A percentile compares a stretch with the other conserved stretches of the same genome.
phyloP scores from a whole-genome alignment of 2,888 invertebrate genomes.

The Tryphoninae sp. region DNA sequence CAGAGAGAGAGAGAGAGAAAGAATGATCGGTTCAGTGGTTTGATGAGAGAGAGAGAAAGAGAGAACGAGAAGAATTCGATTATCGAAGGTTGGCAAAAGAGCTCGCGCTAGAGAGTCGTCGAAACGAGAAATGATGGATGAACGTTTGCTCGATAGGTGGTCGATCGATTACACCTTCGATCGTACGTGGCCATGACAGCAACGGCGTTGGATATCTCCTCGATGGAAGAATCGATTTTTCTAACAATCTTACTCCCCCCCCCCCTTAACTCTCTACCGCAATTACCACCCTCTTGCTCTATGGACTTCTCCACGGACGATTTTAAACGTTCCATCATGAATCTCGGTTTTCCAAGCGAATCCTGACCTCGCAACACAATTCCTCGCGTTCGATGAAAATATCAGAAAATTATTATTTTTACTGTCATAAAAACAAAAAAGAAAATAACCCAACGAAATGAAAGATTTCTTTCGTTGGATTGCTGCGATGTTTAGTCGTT shows the following conservation, averaged over 20 bases:
- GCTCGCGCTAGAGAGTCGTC: constrained; percentile 60
- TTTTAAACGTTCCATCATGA: constrained; percentile 17
- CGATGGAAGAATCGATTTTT: constrained; percentile 59
- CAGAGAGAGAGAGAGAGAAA: constrained; percentile 19
- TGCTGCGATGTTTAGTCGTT: constrained; percentile 14
- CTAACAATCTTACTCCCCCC: constrained; percentile 22
- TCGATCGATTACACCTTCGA: constrained; percentile 67
- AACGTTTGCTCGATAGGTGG: constrained; percentile 65
- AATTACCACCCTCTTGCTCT: neutral
- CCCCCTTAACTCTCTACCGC: constrained; percentile 5
- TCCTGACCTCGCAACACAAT: constrained; percentile 35
- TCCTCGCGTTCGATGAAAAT: neutral
- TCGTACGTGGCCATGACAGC: constrained; percentile 61
- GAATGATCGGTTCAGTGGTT: neutral
- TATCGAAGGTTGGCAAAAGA: constrained; percentile 55
- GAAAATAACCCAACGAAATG: neutral
- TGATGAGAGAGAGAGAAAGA: neutral
- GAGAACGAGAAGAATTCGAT: constrained; percentile 63
- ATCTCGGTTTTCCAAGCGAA: constrained; percentile 14
- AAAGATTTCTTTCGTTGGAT: neutral
- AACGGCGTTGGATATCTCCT: constrained; percentile 49
- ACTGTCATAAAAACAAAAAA: neutral
- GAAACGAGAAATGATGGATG: constrained; percentile 67
- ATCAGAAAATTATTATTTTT: neutral
- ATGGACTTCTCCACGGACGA: constrained; percentile 10